Evolutionary conservation across 2,888 invertebrate genomes (phyloP), one percentile per base, ranked within the genome.

Genomic region (Lasioglossum morio): DNA sequence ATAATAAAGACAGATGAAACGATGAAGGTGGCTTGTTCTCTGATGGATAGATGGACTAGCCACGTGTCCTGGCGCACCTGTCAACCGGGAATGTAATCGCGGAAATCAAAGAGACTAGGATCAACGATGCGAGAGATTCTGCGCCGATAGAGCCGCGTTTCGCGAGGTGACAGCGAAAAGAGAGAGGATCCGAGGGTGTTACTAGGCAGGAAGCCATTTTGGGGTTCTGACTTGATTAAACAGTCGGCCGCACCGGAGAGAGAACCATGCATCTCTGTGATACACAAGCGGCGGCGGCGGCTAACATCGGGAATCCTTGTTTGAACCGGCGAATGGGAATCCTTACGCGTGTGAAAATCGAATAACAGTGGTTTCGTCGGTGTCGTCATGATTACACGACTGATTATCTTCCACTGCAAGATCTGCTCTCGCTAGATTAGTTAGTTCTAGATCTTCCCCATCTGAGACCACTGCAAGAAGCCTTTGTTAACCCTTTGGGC

Each of bases 181-280:
- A 91, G 90, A 88, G 86, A 89, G 85, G 88, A 91, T 86, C 86
- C 90, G 89, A 92, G 94, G 94, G 95, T 93, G 94, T 94, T 94
- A 94, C 95, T 93, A 95, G 92, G 95, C 92, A 91, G 92, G 94
- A 95, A 94, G 94, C 94, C 94, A 92, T 94, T 91, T 92, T 93
- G 92, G 90, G 92, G 91, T 92, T 89, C 91, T 89, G 89, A 91
- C 92, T 94, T 93, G 93, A 94, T 94, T 94, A 94, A 90, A 89
- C 87, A 85, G 81, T 75, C 84, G 79, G 63, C 60, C 37, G 72
- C 37, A 46, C 43, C n/a, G 66, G 34, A 27, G 84, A 81, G 48
- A 79, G 48, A 79, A 40, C 66, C 66, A 63, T 79, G 79, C 82
- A 81, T 90, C 77, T 90, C 77, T 84, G 88, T 79, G 84, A 77